These are phyloP conservation scores for Pica pica DNA, from an alignment of 2,113 vertebrate genomes.

Conservation along the genomic window DNA sequence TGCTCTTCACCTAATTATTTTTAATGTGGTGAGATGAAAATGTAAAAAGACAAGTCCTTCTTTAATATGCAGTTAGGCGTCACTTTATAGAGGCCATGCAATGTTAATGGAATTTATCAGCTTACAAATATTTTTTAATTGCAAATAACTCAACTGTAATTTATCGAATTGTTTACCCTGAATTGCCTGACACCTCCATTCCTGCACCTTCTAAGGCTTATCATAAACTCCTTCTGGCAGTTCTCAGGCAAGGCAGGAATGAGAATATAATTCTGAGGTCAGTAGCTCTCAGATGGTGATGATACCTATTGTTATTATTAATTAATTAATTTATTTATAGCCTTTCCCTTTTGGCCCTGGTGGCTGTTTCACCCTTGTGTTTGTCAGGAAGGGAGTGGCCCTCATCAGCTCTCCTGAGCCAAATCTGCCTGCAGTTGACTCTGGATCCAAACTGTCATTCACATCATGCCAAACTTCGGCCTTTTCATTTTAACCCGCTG, in stretches of 20 bases:
- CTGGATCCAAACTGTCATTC: not conserved
- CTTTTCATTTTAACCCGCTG: not conserved
- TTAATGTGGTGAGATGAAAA: conserved; percentile 23
- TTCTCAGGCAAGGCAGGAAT: not conserved
- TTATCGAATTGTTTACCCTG: conserved; percentile 1
- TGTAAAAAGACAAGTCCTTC: not conserved
- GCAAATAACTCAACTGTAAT: conserved; percentile 44
- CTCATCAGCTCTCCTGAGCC: not conserved
- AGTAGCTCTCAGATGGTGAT: not conserved
- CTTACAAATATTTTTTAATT: conserved; percentile 48
- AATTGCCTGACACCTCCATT: not conserved
- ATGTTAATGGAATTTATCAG: conserved; percentile 53
- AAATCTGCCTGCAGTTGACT: not conserved
- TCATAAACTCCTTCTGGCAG: not conserved
- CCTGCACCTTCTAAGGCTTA: not conserved
- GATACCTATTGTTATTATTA: not conserved
- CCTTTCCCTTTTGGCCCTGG: not conserved
- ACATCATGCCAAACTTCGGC: not conserved
- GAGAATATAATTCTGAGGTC: not conserved
- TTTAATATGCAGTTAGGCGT: conserved; percentile 33
- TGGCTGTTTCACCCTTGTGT: not conserved
- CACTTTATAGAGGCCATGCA: conserved; percentile 26
- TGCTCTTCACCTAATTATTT: conserved; percentile 6
- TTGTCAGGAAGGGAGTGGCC: not conserved
- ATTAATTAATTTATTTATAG: not conserved